Evolutionary conservation across 2,113 vertebrate species (phyloP).

Genomic region (Hemichromis elongatus): DNA sequence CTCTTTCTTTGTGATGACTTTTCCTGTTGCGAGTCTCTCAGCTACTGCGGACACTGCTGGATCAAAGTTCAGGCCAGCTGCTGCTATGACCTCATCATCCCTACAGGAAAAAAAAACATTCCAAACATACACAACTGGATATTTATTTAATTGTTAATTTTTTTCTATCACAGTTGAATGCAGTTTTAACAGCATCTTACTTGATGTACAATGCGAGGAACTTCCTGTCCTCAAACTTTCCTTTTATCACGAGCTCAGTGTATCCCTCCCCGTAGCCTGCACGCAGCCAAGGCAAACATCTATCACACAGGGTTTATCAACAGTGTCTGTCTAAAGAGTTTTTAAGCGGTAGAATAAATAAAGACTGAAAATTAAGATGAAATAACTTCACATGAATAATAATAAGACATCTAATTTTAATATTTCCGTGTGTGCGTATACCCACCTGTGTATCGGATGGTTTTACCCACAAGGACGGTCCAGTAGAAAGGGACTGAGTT

Average conservation of each 20-base stretch:
- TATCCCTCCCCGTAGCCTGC: slow-evolving; percentile 80
- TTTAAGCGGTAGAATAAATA: background rate
- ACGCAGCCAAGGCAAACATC: background rate
- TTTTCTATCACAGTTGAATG: background rate
- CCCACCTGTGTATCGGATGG: slow-evolving; percentile 79
- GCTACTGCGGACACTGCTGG: slow-evolving; percentile 78
- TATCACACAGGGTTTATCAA: background rate
- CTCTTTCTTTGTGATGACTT: slow-evolving; percentile 76
- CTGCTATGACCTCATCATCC: slow-evolving; percentile 75
- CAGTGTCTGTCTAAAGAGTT: background rate
- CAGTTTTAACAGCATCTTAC: slow-evolving; percentile 60
- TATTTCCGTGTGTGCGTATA: background rate
- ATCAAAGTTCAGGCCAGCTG: slow-evolving; percentile 79
- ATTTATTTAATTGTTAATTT: background rate
- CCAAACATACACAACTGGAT: background rate
- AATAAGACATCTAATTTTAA: background rate
- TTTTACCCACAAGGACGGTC: slow-evolving; percentile 77
- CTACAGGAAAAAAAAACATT: slow-evolving; percentile 39
- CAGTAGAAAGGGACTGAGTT: slow-evolving; percentile 83
- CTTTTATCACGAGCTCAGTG: slow-evolving; percentile 78
- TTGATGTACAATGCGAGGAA: slow-evolving; percentile 84
- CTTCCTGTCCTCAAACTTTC: slow-evolving; percentile 70
- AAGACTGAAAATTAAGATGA: background rate
- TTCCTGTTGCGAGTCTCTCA: slow-evolving; percentile 71
- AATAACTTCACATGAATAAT: background rate